Conservation (phyloP, 2,888 invertebrate genomes). For the Rotaria socialis region DNA sequence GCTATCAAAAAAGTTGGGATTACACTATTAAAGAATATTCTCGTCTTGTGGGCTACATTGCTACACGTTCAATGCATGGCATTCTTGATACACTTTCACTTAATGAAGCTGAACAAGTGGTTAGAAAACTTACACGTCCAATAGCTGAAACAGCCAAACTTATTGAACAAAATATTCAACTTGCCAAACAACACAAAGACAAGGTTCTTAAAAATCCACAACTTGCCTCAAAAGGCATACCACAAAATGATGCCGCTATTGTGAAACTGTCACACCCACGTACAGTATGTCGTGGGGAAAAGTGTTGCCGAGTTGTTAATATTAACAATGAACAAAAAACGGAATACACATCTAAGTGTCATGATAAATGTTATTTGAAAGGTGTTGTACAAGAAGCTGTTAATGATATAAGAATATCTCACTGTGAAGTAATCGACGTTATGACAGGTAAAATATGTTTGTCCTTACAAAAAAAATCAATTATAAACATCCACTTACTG, state of each 20-base stretch:
- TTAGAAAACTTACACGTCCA: background rate
- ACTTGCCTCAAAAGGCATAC: background rate
- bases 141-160: background rate
- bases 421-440: background rate
- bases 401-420: background rate
- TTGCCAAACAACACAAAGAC: background rate
- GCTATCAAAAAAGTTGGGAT: background rate
- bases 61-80: background rate
- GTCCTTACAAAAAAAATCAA: too few relatives aligned
- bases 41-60: background rate
- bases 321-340: background rate
- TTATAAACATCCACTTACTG: too few relatives aligned
- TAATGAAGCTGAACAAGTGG: background rate
- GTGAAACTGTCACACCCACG: background rate
- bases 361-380: constrained; percentile 8
- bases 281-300: background rate
- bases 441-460: background rate
- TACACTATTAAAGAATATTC: background rate
- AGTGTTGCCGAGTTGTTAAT: background rate
- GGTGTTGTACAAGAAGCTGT: background rate
- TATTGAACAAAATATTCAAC: constrained; percentile 10
- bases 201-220: background rate
- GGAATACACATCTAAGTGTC: background rate
- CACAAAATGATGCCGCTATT: background rate
- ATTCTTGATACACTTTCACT: background rate